phyloP scores from a whole-genome alignment of 2,888 invertebrate genomes.

The Nemurella pictetii region DNA sequence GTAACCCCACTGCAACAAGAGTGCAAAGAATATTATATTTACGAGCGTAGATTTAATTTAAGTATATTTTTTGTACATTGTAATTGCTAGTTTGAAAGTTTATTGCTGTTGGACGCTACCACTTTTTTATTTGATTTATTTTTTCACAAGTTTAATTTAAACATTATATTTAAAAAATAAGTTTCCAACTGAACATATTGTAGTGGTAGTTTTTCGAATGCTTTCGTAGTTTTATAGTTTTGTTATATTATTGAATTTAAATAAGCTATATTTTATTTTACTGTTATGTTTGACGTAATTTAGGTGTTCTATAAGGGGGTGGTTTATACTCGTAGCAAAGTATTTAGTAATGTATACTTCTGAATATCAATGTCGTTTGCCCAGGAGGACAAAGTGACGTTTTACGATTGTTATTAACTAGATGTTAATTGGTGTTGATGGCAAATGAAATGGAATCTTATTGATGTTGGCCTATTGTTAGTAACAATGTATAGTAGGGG shows the following conservation, averaged over 20 bases:
- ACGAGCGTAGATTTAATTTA: background rate
- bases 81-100: background rate
- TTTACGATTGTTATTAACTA: conserved; percentile 35
- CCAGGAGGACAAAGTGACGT: conserved; percentile 37
- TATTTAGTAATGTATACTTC: conserved; percentile 22
- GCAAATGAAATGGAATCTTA: conserved; percentile 5
- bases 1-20: background rate
- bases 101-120: background rate
- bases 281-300: conserved; percentile 41
- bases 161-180: conserved; percentile 42
- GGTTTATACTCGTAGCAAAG: conserved; percentile 32
- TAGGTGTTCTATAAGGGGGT: conserved; percentile 36
- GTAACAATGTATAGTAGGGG: background rate
- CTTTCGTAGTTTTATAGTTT: conserved; percentile 46
- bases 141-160: conserved; percentile 44
- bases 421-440: background rate
- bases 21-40: background rate
- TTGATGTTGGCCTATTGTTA: conserved; percentile 17
- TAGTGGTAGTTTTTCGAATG: background rate
- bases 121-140: conserved; percentile 43
- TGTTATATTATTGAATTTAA: conserved; percentile 44
- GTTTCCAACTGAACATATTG: background rate
- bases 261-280: too few relatives aligned
- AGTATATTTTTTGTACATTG: conserved; percentile 14
- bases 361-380: conserved; percentile 39